Evolutionary conservation across 2,888 invertebrate genomes (phyloP), one percentile per base, ranked within the genome.

Genomic region (Ichneumoninae sp.): DNA sequence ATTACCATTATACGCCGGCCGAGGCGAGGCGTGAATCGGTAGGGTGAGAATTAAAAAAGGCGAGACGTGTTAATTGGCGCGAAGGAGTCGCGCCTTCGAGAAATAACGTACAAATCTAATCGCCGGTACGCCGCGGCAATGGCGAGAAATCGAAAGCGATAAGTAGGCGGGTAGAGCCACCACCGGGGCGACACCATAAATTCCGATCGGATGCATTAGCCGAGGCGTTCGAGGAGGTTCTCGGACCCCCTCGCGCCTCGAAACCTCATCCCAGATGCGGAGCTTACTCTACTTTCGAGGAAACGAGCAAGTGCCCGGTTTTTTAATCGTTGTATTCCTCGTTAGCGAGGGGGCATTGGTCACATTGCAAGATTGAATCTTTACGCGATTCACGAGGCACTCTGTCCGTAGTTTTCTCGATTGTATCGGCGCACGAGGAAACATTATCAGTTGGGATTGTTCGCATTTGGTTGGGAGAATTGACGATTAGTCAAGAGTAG

Each of bases 141-240:
- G 83, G 81, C 79, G 82, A 86, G 85, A 85, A 86, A 87, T 85
- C 86, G 82, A 75, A 76, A 16, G 72, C 85, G 90, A 90, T 89
- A 88, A 85, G 83, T 76, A 76, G 71, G 80, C 76, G 65, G 44
- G 44, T 13, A 47, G 44, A 47, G 80, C 36, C 52, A 57, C 69
- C 52, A 36, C 69, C 66, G 83, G 83, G 86, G 82, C 82, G 89
- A 89, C 89, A 90, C 90, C 87, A 91, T 91, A 91, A 91, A 91
- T 91, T 90, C 88, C 88, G 87, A 88, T 89, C 86, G 88, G 88
- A 87, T 88, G 89, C 89, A 91, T 91, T 91, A 90, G 88, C 90
- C 78, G 66, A 78, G 77, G 68, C 54, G 77, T 40, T 78, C n/a
- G 69, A 44, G 54, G 80, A 52, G 74, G 72, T 66, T 78, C 76